A percentile compares a stretch with the other conserved stretches of the same genome.
Conservation (phyloP, 2,797 vertebrate species). For the Chromis chromis region DNA sequence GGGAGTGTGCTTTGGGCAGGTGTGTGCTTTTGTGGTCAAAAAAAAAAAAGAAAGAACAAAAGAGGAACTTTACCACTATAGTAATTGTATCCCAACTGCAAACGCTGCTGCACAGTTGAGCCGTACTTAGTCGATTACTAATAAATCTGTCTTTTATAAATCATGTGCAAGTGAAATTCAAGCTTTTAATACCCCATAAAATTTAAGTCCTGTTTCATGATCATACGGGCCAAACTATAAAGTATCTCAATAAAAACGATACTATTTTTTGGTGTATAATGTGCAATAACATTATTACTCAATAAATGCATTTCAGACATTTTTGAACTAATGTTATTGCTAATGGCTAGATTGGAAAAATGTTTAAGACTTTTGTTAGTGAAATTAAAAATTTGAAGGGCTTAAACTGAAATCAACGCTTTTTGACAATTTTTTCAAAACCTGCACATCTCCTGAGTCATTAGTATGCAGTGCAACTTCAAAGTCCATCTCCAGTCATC, state of each 20-base stretch:
- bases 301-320: no score
- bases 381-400: background rate
- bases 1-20: conserved; percentile 13
- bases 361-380: no score
- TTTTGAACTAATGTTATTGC: no score
- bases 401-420: no score
- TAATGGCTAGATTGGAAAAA: no score
- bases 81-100: background rate
- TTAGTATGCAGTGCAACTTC: background rate
- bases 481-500: background rate
- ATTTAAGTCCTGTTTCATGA: no score
- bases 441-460: background rate
- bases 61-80: background rate
- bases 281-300: no score
- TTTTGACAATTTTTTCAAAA: no score
- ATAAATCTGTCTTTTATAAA: background rate
- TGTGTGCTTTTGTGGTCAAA: background rate
- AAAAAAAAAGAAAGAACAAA: background rate
- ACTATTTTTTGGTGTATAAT: no score
- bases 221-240: background rate
- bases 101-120: background rate
- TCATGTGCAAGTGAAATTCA: background rate
- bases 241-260: background rate
- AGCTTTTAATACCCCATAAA: no score
- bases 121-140: background rate